These are phyloP conservation scores for Aspidiotus rigidus DNA, from an alignment of 2,888 invertebrate genomes.

Conservation along the genomic window DNA sequence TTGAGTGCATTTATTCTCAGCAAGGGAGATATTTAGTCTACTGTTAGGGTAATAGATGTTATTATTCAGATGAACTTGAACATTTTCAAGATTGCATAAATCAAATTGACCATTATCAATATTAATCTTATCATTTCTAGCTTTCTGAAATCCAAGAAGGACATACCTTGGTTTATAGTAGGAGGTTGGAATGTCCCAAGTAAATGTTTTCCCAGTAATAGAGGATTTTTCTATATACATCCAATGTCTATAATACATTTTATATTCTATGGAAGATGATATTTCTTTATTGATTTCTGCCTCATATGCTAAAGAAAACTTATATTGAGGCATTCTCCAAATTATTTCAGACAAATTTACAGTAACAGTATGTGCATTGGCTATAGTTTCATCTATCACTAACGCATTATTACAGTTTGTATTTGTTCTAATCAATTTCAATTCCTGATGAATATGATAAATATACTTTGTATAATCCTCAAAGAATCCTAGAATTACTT, in stretches of 20 bases:
- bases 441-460: conserved; percentile 19
- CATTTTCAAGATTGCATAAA: conserved; percentile 24
- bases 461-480: conserved; percentile 2
- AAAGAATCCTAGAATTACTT: conserved; percentile 6
- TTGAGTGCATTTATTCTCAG: conserved; percentile 13
- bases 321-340: conserved; percentile 18
- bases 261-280: conserved; percentile 14
- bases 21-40: conserved; percentile 17
- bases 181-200: conserved; percentile 14
- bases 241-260: conserved; percentile 17
- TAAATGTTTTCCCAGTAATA: conserved; percentile 14
- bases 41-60: conserved; percentile 11
- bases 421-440: conserved; percentile 21
- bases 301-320: conserved; percentile 18
- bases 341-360: conserved; percentile 19
- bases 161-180: conserved; percentile 20
- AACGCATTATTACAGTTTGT: conserved; percentile 5
- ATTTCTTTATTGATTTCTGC: conserved; percentile 16
- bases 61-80: conserved; percentile 18
- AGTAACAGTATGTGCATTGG: conserved; percentile 6
- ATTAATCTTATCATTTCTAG: conserved; percentile 18
- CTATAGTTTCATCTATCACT: neutral
- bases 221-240: conserved; percentile 7
- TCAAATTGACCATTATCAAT: conserved; percentile 15
- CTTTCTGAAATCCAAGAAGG: conserved; percentile 13